These are phyloP conservation scores for Nomada lathburiana DNA, from an alignment of 2,888 invertebrate species.

Conservation along the genomic window DNA sequence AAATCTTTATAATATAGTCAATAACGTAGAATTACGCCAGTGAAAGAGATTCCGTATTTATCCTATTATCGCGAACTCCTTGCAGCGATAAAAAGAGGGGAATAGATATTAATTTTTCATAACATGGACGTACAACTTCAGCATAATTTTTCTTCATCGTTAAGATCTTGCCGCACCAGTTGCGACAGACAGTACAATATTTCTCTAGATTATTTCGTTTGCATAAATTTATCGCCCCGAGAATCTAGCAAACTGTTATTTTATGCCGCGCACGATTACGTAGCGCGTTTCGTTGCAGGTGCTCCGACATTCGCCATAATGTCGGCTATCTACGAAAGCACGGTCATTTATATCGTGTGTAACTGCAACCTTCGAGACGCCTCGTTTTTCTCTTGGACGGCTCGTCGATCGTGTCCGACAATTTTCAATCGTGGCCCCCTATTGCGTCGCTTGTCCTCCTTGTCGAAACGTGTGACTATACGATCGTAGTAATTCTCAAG, in stretches of 20 bases:
- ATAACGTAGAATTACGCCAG: too few relatives aligned
- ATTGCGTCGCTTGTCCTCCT: constrained; percentile 28
- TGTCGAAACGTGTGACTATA: constrained; percentile 41
- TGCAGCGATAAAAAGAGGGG: too few relatives aligned
- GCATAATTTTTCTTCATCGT: too few relatives aligned
- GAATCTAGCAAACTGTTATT: constrained; percentile 9
- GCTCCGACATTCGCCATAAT: constrained; percentile 22
- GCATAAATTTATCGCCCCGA: constrained; percentile 5
- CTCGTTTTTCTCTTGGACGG: background rate
- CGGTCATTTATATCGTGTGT: constrained; percentile 46
- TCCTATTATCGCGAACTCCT: too few relatives aligned
- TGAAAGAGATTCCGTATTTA: too few relatives aligned
- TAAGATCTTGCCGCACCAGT: background rate
- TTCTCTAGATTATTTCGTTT: background rate
- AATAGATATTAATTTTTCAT: too few relatives aligned
- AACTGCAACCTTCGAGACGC: constrained; percentile 36
- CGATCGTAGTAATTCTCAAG: constrained; percentile 60
- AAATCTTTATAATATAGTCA: too few relatives aligned
- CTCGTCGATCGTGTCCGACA: constrained; percentile 33
- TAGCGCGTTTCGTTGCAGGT: constrained; percentile 27
- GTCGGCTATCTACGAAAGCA: constrained; percentile 36
- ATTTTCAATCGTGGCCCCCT: constrained; percentile 38
- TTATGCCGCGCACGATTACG: constrained; percentile 29
- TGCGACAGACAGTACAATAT: background rate
- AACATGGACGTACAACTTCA: too few relatives aligned